Evolutionary conservation across 2,888 invertebrate genomes (phyloP), one percentile per base, ranked within the genome.

Genomic region (Cordilura impudica): DNA sequence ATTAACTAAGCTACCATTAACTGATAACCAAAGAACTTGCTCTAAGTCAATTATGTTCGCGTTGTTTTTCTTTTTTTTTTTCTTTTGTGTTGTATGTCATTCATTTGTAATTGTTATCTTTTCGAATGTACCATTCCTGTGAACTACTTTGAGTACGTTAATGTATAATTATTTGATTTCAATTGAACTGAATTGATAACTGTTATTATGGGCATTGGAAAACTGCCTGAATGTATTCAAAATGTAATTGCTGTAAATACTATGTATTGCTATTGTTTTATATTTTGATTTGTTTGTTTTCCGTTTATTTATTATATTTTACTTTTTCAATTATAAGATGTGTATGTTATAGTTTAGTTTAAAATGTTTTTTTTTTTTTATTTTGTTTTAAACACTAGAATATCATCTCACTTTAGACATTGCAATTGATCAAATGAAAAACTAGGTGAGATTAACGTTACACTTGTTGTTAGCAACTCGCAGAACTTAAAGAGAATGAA

Each of bases 381-480:
- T n/a, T n/a, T 39, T 39, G 3, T 39, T n/a, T n/a, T 12, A 39
- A 39, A 39, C 35, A 39, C 35, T 39, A n/a, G 35, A n/a, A 39
- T 39, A 39, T 14, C 35, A 35, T 39, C 29, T 39, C 19, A 23
- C 18, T 35, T 39, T 63, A 70, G 63, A 56, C 63, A 56, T 43
- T 70, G 69, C 61, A 78, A 63, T 72, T 72, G 72, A 78, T 78
- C 49, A 63, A 51, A 58, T 56, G 49, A 51, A 51, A 78, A 72
- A 78, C 72, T 78, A 10, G 77, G 77, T 78, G 67, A 78, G 78
- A 72, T 78, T 63, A 78, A 47, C 67, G 67, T 67, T 78, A 63
- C 72, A 78, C 77, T 71, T 77, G 67, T 63, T 72, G 39, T 70
- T 58, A 8, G 12, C 10, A n/a, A n/a, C n/a, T n/a, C n/a, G n/a